Evolutionary conservation across 2,888 invertebrate species (phyloP), one percentile per base, ranked within the genome.

Genomic region (Synergus umbraculus): DNA sequence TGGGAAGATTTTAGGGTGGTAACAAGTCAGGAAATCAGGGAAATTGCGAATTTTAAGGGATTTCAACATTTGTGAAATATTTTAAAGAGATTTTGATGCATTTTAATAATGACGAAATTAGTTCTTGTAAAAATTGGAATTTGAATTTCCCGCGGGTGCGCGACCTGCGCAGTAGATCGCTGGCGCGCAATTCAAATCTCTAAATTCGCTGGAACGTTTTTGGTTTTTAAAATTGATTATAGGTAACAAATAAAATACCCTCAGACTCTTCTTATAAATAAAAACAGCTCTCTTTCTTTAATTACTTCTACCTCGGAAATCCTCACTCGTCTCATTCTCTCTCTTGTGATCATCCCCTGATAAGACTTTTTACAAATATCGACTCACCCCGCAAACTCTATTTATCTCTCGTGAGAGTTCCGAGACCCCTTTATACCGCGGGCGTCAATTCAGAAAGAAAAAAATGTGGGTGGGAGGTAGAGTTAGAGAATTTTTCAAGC

Each of bases 341-440:
- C 5, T 12, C 63, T 18, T 15, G 54, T 73, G 73, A 73, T 58
- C 73, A 73, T 73, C 54, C 54, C 54, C 73, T 37, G 5, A 37
- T 29, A 73, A 67, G 46, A 58, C 54, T 73, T 73, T 54, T n/a
- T n/a, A 73, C 73, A 73, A 73, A 73, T 73, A 73, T 58, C 41
- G 54, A 73, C 73, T 54, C 54, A 73, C 54, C n/a, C 41, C 41
- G 29, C 41, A 58, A 15, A 73, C 54, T 73, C 54, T 73, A 73
- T 73, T 58, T 73, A 73, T 73, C 73, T 18, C 73, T 41, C 41
- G 41, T 37, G 12, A 73, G 54, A 73, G 73, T 54, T 29, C 37
- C 54, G 54, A 41, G 41, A 54, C 54, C 73, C 73, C 73, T 54
- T 73, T 58, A 10, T 29, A 67, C 46, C 22, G 29, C 13, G 44